Evolutionary conservation across 2,113 vertebrate genomes (phyloP).

Genomic region (Salminus brasiliensis): DNA sequence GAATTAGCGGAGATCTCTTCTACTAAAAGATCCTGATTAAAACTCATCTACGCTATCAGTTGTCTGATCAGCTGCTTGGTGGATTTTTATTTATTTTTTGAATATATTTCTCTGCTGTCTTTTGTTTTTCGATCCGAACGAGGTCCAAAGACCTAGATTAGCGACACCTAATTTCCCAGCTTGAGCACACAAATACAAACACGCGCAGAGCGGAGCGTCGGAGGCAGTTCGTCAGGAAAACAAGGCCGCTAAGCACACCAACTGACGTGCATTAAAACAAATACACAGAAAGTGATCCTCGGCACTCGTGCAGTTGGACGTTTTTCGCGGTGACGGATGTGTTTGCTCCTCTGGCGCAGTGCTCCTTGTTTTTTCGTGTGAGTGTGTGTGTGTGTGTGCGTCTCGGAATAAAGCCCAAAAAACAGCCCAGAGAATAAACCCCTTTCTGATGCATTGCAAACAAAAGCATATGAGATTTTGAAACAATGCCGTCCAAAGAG

Average conservation of each 20-base stretch:
- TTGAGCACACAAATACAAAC: not conserved
- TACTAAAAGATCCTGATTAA: constrained; percentile 8
- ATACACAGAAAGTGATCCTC: not conserved
- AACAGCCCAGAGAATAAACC: constrained; percentile 3
- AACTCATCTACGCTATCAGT: not conserved
- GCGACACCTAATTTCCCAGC: not conserved
- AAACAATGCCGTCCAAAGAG: constrained; percentile 15
- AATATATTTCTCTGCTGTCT: not conserved
- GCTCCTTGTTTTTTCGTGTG: not conserved
- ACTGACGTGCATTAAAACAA: constrained; percentile 15
- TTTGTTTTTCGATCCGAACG: not conserved
- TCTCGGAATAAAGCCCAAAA: no score
- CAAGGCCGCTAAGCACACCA: constrained; percentile 2
- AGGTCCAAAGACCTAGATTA: not conserved
- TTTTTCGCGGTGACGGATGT: not conserved
- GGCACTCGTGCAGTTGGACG: not conserved
- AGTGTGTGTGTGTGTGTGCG: no score
- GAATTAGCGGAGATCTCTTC: constrained; percentile 12
- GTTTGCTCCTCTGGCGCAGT: not conserved
- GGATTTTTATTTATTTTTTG: not conserved
- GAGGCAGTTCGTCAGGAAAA: not conserved
- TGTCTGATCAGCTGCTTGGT: not conserved
- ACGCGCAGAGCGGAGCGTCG: no score
- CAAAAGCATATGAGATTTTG: constrained; percentile 16
- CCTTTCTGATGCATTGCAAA: constrained; percentile 2